Evolutionary conservation across 2,113 vertebrate genomes (phyloP).

Genomic region (Nothobranchius kuhntae): DNA sequence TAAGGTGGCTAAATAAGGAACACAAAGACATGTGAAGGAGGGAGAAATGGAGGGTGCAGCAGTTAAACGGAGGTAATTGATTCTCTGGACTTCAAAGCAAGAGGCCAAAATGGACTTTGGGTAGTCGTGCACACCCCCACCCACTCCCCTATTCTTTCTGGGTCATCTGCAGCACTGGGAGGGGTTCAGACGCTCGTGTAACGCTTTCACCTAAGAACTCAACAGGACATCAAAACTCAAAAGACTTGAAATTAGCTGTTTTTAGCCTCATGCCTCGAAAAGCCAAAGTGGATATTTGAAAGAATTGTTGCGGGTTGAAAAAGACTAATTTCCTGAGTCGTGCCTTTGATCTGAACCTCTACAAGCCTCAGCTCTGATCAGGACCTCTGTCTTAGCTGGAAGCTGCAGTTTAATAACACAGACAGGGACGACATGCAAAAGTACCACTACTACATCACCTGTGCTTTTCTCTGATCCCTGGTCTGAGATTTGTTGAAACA

Average conservation of each 20-base stretch:
- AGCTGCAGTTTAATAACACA: slow-evolving; percentile 1
- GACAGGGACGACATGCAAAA: neutral
- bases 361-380: neutral
- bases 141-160: slow-evolving; percentile 5
- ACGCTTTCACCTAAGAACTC: slow-evolving; percentile 36
- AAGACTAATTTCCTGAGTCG: neutral
- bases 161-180: slow-evolving; percentile 24
- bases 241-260: neutral
- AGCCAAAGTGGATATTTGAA: neutral
- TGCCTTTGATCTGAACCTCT: neutral
- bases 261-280: neutral
- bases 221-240: slow-evolving; percentile 26
- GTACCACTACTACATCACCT: neutral
- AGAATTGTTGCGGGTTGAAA: neutral
- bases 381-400: neutral
- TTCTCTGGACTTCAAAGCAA: slow-evolving; percentile 54
- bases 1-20: neutral
- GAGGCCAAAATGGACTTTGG: slow-evolving; percentile 21
- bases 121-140: neutral
- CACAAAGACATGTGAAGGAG: neutral
- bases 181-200: slow-evolving; percentile 13
- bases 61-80: slow-evolving; percentile 14
- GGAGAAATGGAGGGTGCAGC: neutral
- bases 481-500: too few relatives aligned
- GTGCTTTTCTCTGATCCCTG: too few relatives aligned